phyloP scores from a whole-genome alignment of 2,113 vertebrate species.

The Trichomycterus rosablanca region DNA sequence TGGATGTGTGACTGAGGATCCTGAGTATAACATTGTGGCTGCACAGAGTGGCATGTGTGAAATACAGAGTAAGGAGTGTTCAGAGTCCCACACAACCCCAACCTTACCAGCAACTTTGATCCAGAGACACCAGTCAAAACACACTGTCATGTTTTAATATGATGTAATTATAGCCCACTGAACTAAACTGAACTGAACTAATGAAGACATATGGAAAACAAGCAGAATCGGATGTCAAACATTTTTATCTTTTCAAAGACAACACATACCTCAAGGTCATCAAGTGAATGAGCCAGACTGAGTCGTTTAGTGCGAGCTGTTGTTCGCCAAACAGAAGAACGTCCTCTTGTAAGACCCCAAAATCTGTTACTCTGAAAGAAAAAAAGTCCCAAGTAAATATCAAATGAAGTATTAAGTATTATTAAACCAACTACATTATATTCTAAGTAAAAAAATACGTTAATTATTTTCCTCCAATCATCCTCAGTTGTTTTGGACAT shows the following conservation, averaged over 20 bases:
- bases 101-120: conserved; percentile 2
- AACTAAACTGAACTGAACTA: neutral
- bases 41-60: neutral
- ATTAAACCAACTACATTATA: too few species aligned
- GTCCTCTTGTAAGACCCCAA: conserved; percentile 64
- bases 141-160: conserved; percentile 6
- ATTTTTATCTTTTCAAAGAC: neutral
- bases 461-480: too few species aligned
- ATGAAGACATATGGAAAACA: conserved; percentile 9
- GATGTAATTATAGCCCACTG: conserved; percentile 2
- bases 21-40: conserved; percentile 8
- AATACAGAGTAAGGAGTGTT: too few species aligned
- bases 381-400: neutral
- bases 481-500: too few species aligned
- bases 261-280: conserved; percentile 82
- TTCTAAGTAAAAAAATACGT: too few species aligned
- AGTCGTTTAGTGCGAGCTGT: conserved; percentile 74
- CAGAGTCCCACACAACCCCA: too few species aligned
- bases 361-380: conserved; percentile 71
- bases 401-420: too few species aligned
- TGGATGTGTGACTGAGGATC: conserved; percentile 7
- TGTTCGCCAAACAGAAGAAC: conserved; percentile 74
- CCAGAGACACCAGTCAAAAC: conserved; percentile 14
- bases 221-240: neutral
- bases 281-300: conserved; percentile 85